A percentile compares a stretch with the other conserved stretches of the same genome.
Evolutionary conservation across 2,113 vertebrate genomes (phyloP).

Genomic region (Parus major): DNA sequence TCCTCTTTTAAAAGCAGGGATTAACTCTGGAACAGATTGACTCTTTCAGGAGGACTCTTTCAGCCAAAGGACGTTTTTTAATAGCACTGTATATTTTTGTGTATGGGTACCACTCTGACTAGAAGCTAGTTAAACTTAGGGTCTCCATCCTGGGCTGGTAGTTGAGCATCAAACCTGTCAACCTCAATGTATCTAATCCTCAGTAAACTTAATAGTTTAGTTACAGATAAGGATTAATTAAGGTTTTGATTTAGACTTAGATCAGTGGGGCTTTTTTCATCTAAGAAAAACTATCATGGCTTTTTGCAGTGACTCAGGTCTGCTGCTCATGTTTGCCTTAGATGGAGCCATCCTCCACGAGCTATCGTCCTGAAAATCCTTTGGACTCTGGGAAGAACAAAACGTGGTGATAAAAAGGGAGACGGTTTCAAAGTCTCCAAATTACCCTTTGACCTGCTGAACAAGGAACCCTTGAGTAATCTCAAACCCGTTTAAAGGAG

Average conservation of each 20-base stretch:
- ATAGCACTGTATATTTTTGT: neutral
- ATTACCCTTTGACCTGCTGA: conserved; percentile 57
- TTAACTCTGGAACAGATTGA: neutral
- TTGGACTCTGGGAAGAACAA: conserved; percentile 53
- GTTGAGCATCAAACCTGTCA: neutral
- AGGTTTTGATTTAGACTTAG: neutral
- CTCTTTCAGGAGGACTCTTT: neutral
- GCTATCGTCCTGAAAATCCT: conserved; percentile 47
- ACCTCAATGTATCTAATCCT: neutral
- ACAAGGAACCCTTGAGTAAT: conserved; percentile 62
- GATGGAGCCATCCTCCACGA: conserved; percentile 32
- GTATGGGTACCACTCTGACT: neutral
- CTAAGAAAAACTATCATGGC: neutral
- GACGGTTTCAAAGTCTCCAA: conserved; percentile 61
- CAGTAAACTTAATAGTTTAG: neutral
- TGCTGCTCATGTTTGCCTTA: conserved; percentile 16
- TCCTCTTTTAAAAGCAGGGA: neutral
- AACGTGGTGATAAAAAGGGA: conserved; percentile 59
- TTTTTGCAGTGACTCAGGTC: conserved; percentile 12
- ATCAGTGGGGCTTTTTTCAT: neutral
- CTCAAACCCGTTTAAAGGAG: conserved; percentile 46
- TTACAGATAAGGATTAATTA: neutral
- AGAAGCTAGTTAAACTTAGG: neutral
- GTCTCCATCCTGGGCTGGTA: neutral
- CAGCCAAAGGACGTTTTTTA: conserved; percentile 4